Conservation (phyloP, 2,797 vertebrate genomes). For the Smutsia gigantea region DNA sequence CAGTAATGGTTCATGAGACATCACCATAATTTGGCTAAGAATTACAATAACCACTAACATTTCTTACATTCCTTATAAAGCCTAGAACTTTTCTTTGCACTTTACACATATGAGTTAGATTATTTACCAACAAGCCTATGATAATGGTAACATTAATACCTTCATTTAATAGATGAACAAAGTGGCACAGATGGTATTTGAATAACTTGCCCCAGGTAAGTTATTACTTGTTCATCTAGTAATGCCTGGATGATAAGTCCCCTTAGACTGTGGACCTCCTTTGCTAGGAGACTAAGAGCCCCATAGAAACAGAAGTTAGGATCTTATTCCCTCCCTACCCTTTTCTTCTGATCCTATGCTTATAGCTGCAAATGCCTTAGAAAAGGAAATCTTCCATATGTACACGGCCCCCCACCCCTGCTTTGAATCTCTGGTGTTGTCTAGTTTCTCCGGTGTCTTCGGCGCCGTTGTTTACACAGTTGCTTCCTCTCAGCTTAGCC, state of each 20-base stretch:
- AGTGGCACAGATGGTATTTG: neutral
- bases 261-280: neutral
- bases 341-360: neutral
- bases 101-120: neutral
- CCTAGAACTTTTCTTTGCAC: neutral
- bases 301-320: neutral
- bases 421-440: neutral
- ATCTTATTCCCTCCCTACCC: neutral
- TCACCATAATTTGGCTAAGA: neutral
- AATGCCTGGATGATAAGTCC: neutral
- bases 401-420: rapidly evolving
- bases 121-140: neutral
- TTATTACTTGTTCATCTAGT: neutral
- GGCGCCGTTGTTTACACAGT: neutral
- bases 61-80: neutral
- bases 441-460: neutral
- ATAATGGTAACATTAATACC: neutral
- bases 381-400: neutral
- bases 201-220: neutral
- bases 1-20: neutral
- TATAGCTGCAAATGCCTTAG: neutral
- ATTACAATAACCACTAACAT: neutral
- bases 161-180: neutral
- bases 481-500: neutral
- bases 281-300: neutral